Percentiles rank a stretch among this genome's conserved stretches.
phyloP scores from a whole-genome alignment of 2,797 vertebrate genomes.

The Cyclura pinguis region DNA sequence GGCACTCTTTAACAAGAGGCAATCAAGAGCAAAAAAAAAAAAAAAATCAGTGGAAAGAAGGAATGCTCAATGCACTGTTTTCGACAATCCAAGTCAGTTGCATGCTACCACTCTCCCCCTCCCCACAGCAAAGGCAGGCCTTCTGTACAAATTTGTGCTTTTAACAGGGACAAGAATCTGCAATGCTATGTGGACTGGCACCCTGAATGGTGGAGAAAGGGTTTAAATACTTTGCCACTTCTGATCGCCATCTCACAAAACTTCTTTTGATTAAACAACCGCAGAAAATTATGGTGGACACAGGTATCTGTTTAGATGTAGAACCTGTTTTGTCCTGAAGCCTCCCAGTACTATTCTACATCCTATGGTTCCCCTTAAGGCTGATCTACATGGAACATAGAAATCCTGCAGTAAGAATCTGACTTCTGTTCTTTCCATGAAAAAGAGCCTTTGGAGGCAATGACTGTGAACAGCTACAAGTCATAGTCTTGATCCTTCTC shows the following conservation, averaged over 20 bases:
- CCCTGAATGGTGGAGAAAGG: background rate
- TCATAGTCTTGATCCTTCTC: background rate
- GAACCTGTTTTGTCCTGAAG: background rate
- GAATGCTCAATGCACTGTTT: background rate
- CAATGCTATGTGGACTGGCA: background rate
- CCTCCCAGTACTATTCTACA: background rate
- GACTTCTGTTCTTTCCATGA: background rate
- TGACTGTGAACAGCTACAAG: background rate
- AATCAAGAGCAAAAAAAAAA: background rate
- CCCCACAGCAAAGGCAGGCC: background rate
- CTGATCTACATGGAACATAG: background rate
- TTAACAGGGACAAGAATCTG: background rate
- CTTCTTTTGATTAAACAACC: background rate
- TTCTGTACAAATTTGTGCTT: background rate
- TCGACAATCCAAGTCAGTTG: background rate
- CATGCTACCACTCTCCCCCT: background rate
- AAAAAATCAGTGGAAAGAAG: background rate
- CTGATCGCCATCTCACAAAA: background rate
- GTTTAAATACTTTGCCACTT: background rate
- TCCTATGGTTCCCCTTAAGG: background rate
- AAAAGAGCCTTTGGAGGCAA: background rate
- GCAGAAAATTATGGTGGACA: background rate
- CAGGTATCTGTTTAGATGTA: background rate
- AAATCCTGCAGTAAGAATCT: background rate
- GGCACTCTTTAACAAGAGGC: no score